Percentiles rank a stretch among this genome's conserved stretches.
phyloP scores from a whole-genome alignment of 2,113 vertebrate species.

The Hiodon tergisus region DNA sequence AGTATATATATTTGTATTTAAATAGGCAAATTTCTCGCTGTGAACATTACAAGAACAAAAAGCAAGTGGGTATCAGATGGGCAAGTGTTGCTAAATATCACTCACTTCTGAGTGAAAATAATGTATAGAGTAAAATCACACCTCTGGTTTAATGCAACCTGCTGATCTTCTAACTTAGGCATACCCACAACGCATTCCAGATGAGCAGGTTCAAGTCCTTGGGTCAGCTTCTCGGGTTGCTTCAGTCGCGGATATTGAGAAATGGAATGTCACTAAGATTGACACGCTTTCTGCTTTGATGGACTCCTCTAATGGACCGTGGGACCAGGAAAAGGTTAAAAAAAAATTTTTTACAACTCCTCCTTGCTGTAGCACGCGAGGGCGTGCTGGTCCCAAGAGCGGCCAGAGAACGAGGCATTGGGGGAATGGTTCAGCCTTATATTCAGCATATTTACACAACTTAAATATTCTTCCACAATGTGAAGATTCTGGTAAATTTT shows the following conservation, averaged over 20 bases:
- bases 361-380: not conserved
- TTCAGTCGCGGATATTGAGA: conserved; percentile 38
- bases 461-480: too few species aligned
- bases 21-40: too few species aligned
- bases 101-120: not conserved
- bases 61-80: too few species aligned
- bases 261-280: conserved; percentile 53
- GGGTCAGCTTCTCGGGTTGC: conserved; percentile 50
- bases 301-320: conserved; percentile 41
- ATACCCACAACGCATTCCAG: conserved; percentile 45
- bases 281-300: conserved; percentile 58
- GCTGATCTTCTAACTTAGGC: conserved; percentile 39
- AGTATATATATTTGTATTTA: too few species aligned
- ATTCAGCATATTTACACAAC: too few species aligned
- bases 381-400: not conserved
- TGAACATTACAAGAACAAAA: too few species aligned
- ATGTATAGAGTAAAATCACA: not conserved
- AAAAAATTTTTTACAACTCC: not conserved
- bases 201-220: conserved; percentile 48
- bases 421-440: not conserved
- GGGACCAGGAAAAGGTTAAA: conserved; percentile 48
- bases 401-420: not conserved
- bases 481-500: not conserved
- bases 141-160: not conserved
- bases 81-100: not conserved